Percentiles rank a stretch among this genome's conserved stretches.
Conservation (phyloP, 1,140 invertebrate genomes). For the Diabrotica virgifera region DNA sequence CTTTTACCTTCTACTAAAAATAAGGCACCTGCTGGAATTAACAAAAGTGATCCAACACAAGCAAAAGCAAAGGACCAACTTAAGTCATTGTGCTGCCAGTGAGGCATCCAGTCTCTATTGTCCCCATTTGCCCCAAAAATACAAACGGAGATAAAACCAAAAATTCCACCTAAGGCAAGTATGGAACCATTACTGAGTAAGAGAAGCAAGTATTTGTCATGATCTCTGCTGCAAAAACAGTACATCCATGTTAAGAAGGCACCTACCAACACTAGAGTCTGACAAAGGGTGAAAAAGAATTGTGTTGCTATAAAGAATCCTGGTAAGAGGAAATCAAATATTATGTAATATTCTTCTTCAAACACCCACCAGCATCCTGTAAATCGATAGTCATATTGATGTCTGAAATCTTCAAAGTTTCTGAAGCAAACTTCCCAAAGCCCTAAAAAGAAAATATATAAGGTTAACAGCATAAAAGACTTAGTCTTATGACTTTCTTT, state of each 20-base stretch:
- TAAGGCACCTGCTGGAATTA: constrained; percentile 71
- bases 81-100: constrained; percentile 94
- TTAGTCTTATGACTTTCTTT: no score
- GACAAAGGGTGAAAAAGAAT: constrained; percentile 84
- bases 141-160: constrained; percentile 70
- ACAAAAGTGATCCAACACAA: constrained; percentile 70
- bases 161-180: constrained; percentile 68
- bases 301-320: constrained; percentile 92
- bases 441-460: constrained; percentile 57
- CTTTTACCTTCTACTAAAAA: constrained; percentile 80
- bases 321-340: constrained; percentile 76
- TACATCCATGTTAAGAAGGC: constrained; percentile 70
- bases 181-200: constrained; percentile 70
- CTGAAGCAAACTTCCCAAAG: constrained; percentile 92
- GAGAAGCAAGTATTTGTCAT: constrained; percentile 72
- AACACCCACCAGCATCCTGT: constrained; percentile 89
- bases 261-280: constrained; percentile 73
- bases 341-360: constrained; percentile 89
- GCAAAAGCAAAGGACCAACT: constrained; percentile 91
- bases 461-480: no score
- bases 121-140: constrained; percentile 86
- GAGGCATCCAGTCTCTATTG: constrained; percentile 92
- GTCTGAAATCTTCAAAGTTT: constrained; percentile 75
- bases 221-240: constrained; percentile 71
- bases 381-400: constrained; percentile 77